These are phyloP conservation scores for Mya arenaria DNA, from an alignment of 1,140 invertebrate genomes.

Conservation along the genomic window DNA sequence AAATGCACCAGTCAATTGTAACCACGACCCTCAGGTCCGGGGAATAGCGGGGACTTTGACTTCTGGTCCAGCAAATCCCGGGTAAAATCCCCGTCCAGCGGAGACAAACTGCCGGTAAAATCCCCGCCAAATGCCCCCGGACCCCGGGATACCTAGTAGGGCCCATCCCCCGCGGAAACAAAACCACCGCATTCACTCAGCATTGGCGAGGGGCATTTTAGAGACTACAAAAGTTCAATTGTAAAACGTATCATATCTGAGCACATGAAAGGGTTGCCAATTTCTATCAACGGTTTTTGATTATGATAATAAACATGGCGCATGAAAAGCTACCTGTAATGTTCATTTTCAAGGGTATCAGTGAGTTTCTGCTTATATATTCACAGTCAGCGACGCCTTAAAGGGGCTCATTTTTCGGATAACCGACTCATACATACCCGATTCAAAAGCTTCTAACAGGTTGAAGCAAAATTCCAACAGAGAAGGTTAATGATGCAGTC, in stretches of 20 bases:
- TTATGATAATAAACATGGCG: background rate
- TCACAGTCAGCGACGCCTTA: background rate
- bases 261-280: background rate
- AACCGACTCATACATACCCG: constrained; percentile 19
- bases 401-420: constrained; percentile 44
- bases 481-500: constrained; percentile 21
- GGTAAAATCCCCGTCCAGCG: too few species aligned
- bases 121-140: too few species aligned
- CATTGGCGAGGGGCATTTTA: too few species aligned
- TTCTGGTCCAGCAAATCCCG: too few species aligned
- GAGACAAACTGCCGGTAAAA: too few species aligned
- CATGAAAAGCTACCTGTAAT: background rate
- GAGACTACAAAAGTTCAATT: background rate
- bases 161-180: too few species aligned
- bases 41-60: too few species aligned
- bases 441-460: constrained; percentile 26
- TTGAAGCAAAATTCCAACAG: background rate
- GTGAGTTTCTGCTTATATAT: constrained; percentile 1
- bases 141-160: too few species aligned
- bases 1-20: too few species aligned
- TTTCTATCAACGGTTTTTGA: background rate
- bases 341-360: background rate
- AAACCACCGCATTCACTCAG: too few species aligned
- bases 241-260: background rate
- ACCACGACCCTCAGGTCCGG: too few species aligned